Evolutionary conservation across 2,113 vertebrate genomes (phyloP).

Genomic region (Hassar affinis): DNA sequence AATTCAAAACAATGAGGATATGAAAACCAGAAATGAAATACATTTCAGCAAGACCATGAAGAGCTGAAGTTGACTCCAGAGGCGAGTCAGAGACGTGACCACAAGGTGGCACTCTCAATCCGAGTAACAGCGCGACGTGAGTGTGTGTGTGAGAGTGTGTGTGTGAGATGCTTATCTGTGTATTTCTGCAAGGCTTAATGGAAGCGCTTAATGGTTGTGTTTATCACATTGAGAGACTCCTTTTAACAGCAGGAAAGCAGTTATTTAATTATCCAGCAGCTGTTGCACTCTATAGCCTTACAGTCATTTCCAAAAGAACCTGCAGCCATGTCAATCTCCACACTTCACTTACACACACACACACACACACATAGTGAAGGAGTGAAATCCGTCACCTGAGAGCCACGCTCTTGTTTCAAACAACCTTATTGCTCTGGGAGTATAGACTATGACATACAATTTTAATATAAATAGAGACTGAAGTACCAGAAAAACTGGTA

Average conservation of each 20-base stretch:
- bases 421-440: not conserved
- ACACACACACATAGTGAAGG: not conserved
- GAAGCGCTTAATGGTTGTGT: constrained; percentile 66
- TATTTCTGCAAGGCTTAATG: constrained; percentile 62
- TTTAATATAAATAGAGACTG: not conserved
- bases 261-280: constrained; percentile 77
- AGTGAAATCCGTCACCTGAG: not conserved
- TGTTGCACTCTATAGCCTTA: constrained; percentile 71
- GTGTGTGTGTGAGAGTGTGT: constrained; percentile 12
- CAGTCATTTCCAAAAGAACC: constrained; percentile 68
- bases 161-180: constrained; percentile 18
- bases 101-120: constrained; percentile 66
- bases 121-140: constrained; percentile 31
- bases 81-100: constrained; percentile 30
- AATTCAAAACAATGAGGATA: not conserved
- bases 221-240: constrained; percentile 64
- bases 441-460: not conserved
- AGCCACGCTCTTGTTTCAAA: not conserved
- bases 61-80: not conserved
- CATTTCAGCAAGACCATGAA: not conserved
- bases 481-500: no score
- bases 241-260: constrained; percentile 72
- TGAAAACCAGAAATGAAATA: not conserved
- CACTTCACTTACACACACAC: constrained; percentile 4
- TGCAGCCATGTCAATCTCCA: constrained; percentile 25